A percentile compares a stretch with the other conserved stretches of the same genome.
Conservation (phyloP, 2,888 invertebrate species). For the Cheilosia pagana region DNA sequence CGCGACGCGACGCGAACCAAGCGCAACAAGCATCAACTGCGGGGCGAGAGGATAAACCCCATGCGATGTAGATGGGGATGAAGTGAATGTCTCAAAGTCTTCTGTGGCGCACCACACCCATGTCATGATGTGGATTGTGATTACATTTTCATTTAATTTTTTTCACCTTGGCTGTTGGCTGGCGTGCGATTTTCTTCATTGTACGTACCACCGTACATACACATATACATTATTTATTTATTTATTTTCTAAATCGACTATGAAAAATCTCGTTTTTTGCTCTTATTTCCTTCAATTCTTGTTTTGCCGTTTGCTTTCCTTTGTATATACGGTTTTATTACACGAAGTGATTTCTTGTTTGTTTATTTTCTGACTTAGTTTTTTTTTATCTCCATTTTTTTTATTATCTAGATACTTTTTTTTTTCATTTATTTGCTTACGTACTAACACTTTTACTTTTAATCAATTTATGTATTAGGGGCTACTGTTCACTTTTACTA, state of each 20-base stretch:
- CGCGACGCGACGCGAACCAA: conserved; percentile 20
- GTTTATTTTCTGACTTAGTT: conserved; percentile 63
- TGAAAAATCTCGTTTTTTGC: conserved; percentile 75
- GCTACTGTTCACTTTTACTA: conserved; percentile 75
- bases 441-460: conserved; percentile 75
- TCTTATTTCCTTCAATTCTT: conserved; percentile 73
- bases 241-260: conserved; percentile 74
- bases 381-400: conserved; percentile 18
- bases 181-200: conserved; percentile 75
- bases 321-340: conserved; percentile 70
- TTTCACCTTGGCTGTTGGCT: conserved; percentile 75
- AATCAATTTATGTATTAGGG: conserved; percentile 71
- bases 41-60: conserved; percentile 36
- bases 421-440: conserved; percentile 69
- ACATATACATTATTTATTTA: conserved; percentile 61
- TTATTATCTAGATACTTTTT: conserved; percentile 24
- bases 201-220: conserved; percentile 29
- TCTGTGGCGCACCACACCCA: conserved; percentile 74
- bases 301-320: conserved; percentile 71
- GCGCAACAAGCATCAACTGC: conserved; percentile 9
- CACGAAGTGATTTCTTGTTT: conserved; percentile 71
- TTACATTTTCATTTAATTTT: conserved; percentile 76
- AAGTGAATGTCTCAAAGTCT: conserved; percentile 75
- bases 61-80: conserved; percentile 64
- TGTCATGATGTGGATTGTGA: conserved; percentile 75